phyloP scores from a whole-genome alignment of 2,888 invertebrate species.

The Archaeoteleia sp. region DNA sequence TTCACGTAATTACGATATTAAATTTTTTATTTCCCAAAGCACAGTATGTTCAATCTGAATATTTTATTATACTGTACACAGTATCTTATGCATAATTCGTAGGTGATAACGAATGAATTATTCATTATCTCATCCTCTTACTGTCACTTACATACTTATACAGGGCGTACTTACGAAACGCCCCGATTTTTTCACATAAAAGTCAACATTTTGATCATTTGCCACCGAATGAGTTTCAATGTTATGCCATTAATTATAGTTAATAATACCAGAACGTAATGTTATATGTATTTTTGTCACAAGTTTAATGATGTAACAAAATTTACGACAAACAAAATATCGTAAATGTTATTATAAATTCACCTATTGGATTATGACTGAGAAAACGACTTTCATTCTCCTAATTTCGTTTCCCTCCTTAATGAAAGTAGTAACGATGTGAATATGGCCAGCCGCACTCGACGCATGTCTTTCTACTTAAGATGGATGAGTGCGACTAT shows the following conservation, averaged over 20 bases:
- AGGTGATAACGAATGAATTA: constrained; percentile 34
- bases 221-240: background rate
- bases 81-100: constrained; percentile 31
- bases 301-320: background rate
- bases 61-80: constrained; percentile 27
- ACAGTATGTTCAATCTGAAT: constrained; percentile 9
- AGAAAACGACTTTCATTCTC: constrained; percentile 15
- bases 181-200: constrained; percentile 13
- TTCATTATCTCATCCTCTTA: constrained; percentile 23
- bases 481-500: constrained; percentile 12
- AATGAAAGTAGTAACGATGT: constrained; percentile 18
- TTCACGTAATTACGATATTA: too few relatives aligned
- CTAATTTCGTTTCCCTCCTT: constrained; percentile 5
- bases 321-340: background rate
- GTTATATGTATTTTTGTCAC: background rate
- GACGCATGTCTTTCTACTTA: background rate
- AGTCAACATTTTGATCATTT: constrained; percentile 11
- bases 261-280: background rate
- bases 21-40: constrained; percentile 15
- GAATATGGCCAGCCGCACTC: constrained; percentile 24
- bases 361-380: constrained; percentile 12
- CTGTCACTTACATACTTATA: constrained; percentile 33
- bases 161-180: constrained; percentile 18
- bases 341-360: constrained; percentile 3
- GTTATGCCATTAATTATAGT: background rate